Base-by-base conservation (phyloP, 2,797 vertebrate genomes). In the Tenualosa thibaudeaui region DNA sequence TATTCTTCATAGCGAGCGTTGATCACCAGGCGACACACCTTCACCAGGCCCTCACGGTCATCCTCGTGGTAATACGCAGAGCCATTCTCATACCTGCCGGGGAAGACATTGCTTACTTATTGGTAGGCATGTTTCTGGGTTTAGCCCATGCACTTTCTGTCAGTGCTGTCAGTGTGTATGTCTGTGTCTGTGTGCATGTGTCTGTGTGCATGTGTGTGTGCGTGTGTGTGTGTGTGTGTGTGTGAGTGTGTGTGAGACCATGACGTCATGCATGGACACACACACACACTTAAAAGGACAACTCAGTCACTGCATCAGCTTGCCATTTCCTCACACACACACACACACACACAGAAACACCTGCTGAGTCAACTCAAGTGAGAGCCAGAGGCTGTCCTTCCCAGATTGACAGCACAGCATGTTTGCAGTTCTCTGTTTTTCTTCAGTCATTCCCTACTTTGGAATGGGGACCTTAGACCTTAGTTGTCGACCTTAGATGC, bases 11-110 rank as follows among this genome's bases (percentile, higher is more conserved):
- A 99, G 68, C 92, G 95, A 0, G 95, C 94, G n/a, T 99, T 96
- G 88, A 99, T 96, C 58, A 97, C 96, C 22, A 99, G 96, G 0
- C 97, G 96, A 83, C 97, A 99, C 86, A 99, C 96, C 92, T 97
- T 98, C 7, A 97, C 93, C 7, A 99, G 94, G 62, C 98, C 98
- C 62, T 98, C 97, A 37, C 97, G 94, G 92, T 98, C 97, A 56
- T 99, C 98, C 89, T 99, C 98, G 0, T 99, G 98, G 88, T 97
- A 99, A 93, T 97, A 98, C 0, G 97, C 97, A 0, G 97, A 98
- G 12, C 97, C 97, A 19, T 97, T 99, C 90, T 99, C 98, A 92
- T 97, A 99, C 90, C 98, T 99, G 93, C 88, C 87, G 50, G 50
- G 9, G 5, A 85, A 56, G 65, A 2, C 81, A 49, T 19, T 6